Evolutionary conservation across 2,888 invertebrate genomes (phyloP).

Genomic region (Ecdyonurus torrentis): DNA sequence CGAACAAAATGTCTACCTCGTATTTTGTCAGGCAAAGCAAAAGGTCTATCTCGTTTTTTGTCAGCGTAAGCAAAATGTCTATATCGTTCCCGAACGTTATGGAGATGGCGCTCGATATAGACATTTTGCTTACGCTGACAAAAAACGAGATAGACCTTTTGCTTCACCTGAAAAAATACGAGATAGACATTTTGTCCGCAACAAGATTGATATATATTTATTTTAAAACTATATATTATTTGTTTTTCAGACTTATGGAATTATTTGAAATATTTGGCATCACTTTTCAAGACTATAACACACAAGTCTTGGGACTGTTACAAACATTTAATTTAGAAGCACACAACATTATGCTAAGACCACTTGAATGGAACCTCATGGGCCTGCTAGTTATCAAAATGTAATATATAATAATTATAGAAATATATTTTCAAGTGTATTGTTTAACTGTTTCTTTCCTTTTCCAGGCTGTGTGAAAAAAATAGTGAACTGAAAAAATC

Average conservation of each 20-base stretch:
- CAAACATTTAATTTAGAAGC: slow-evolving; percentile 49
- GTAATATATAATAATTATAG: slow-evolving; percentile 25
- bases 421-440: background rate
- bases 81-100: no score
- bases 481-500: slow-evolving; percentile 17
- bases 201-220: no score
- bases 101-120: no score
- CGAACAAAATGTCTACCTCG: no score
- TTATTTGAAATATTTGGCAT: slow-evolving; percentile 34
- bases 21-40: no score
- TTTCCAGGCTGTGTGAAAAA: slow-evolving; percentile 21
- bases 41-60: no score
- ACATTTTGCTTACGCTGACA: no score
- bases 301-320: slow-evolving; percentile 26
- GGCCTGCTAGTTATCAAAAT: slow-evolving; percentile 50
- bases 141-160: no score
- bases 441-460: slow-evolving; percentile 12
- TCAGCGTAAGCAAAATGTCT: no score
- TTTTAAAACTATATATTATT: slow-evolving; percentile 1
- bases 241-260: slow-evolving; percentile 31
- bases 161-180: no score
- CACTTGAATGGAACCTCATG: slow-evolving; percentile 51
- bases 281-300: slow-evolving; percentile 25
- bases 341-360: slow-evolving; percentile 54
- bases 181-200: no score